These are phyloP conservation scores for Podocnemis expansa DNA, from an alignment of 2,113 vertebrate species.

Conservation along the genomic window DNA sequence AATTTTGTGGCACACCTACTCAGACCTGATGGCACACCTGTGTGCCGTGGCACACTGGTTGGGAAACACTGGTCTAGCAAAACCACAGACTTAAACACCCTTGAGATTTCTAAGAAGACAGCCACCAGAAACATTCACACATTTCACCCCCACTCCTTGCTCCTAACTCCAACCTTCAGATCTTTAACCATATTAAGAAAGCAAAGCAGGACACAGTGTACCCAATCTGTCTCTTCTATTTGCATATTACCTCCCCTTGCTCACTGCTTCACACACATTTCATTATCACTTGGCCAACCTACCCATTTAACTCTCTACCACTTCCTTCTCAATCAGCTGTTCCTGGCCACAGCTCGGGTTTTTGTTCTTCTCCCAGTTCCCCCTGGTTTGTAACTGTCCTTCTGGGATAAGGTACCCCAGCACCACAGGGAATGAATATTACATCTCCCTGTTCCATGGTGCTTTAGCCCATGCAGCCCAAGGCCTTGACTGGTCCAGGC, in stretches of 20 bases:
- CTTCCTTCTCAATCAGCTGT: not conserved
- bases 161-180: too few relatives aligned
- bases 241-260: too few relatives aligned
- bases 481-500: not conserved
- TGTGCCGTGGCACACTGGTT: too few relatives aligned
- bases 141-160: not conserved
- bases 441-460: not conserved
- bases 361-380: not conserved
- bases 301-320: not conserved
- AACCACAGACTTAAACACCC: not conserved
- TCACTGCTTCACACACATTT: not conserved
- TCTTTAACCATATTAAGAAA: too few relatives aligned
- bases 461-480: not conserved
- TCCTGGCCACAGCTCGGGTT: not conserved
- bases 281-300: not conserved
- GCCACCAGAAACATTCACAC: not conserved
- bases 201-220: too few relatives aligned
- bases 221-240: too few relatives aligned
- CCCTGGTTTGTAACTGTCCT: not conserved
- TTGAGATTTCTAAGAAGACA: not conserved
- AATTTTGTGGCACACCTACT: too few relatives aligned
- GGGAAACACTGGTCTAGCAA: too few relatives aligned
- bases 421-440: too few relatives aligned
- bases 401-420: not conserved
- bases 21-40: too few relatives aligned